Conservation (phyloP, 2,113 vertebrate genomes). For the Microcebus tavaratra region DNA sequence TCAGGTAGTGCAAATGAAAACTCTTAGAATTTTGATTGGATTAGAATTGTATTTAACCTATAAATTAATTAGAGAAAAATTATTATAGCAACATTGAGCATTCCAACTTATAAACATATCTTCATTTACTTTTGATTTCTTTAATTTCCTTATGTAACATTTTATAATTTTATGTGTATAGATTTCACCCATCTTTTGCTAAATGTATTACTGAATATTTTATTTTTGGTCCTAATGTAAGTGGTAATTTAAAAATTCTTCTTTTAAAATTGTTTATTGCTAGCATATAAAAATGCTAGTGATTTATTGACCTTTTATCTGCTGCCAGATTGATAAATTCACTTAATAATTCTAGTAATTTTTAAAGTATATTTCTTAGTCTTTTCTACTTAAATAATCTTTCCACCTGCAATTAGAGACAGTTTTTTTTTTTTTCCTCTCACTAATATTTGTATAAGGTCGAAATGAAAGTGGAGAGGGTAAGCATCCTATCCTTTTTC, state of each 20-base stretch:
- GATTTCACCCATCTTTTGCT: background rate
- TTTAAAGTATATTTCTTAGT: background rate
- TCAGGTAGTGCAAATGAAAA: background rate
- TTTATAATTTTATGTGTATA: background rate
- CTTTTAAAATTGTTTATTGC: background rate
- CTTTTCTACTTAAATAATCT: background rate
- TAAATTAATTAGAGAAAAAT: background rate
- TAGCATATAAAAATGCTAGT: background rate
- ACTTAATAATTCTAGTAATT: background rate
- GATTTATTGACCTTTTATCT: background rate
- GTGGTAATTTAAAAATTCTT: background rate
- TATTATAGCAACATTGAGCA: background rate
- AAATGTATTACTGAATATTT: conserved; percentile 5
- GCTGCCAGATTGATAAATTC: background rate
- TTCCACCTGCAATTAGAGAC: background rate
- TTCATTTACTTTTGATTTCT: background rate
- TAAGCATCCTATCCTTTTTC: background rate
- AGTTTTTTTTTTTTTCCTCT: background rate
- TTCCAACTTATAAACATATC: background rate
- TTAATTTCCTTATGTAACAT: background rate
- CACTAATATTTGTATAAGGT: background rate
- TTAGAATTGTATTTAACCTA: background rate
- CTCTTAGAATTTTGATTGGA: background rate
- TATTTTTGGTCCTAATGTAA: background rate
- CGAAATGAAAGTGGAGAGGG: background rate